Conservation (phyloP, 2,888 invertebrate species). For the Euzophera pinguis region DNA sequence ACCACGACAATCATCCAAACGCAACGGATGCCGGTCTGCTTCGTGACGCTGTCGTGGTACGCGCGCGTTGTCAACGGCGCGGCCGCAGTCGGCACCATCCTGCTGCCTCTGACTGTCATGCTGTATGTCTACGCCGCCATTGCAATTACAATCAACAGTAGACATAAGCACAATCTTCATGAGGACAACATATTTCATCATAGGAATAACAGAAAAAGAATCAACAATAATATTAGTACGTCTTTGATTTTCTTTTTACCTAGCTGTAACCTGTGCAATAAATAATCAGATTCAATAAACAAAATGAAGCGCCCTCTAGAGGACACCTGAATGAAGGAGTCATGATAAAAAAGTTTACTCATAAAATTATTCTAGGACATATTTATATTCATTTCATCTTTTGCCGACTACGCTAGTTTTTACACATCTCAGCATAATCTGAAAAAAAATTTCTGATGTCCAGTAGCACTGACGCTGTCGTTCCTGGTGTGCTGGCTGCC, state of each 20-base stretch:
- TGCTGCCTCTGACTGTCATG: slow-evolving; percentile 49
- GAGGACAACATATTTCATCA: slow-evolving; percentile 47
- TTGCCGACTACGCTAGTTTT: too few relatives aligned
- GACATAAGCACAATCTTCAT: slow-evolving; percentile 29
- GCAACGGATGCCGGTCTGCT: slow-evolving; percentile 32
- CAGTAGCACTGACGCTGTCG: slow-evolving; percentile 64
- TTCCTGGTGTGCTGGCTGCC: slow-evolving; percentile 67
- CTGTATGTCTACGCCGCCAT: slow-evolving; percentile 50
- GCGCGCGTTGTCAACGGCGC: slow-evolving; percentile 43
- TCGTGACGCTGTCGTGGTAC: slow-evolving; percentile 37
- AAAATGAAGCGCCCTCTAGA: too few relatives aligned
- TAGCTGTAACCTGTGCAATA: too few relatives aligned
- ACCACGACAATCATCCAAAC: neutral
- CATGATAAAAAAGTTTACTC: too few relatives aligned
- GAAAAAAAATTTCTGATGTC: neutral
- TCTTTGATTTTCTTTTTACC: slow-evolving; percentile 15
- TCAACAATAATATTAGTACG: slow-evolving; percentile 56
- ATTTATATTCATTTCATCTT: too few relatives aligned
- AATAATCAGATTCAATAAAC: too few relatives aligned
- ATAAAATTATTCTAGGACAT: too few relatives aligned
- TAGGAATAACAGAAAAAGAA: slow-evolving; percentile 44
- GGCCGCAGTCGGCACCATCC: slow-evolving; percentile 42
- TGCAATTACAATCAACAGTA: slow-evolving; percentile 43
- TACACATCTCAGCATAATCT: neutral
- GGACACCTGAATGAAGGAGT: too few relatives aligned